Percentiles rank a stretch among this genome's conserved stretches.
Conservation (phyloP, 2,888 invertebrate species). For the Nymphalis polychloros region DNA sequence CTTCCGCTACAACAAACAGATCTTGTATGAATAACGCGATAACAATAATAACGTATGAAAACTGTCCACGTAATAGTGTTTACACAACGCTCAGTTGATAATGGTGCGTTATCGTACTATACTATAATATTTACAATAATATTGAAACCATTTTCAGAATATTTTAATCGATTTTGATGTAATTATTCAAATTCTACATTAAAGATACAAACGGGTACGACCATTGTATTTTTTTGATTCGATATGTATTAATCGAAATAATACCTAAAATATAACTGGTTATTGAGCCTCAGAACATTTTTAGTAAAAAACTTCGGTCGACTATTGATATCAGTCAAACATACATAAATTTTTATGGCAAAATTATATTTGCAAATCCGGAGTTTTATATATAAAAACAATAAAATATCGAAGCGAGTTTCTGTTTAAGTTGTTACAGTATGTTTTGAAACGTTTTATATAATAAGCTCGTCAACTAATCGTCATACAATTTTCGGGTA, state of each 20-base stretch:
- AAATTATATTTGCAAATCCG: neutral
- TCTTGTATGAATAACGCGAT: constrained; percentile 36
- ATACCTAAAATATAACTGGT: constrained; percentile 37
- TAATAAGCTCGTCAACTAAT: neutral
- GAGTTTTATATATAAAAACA: neutral
- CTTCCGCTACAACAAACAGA: constrained; percentile 34
- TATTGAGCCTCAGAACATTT: constrained; percentile 29
- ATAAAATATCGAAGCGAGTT: neutral
- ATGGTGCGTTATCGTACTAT: constrained; percentile 23
- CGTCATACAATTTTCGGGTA: constrained; percentile 9
- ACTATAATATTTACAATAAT: neutral
- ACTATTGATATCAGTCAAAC: constrained; percentile 18
- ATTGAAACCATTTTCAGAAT: neutral
- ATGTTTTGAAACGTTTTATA: no score
- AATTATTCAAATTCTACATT: constrained; percentile 8
- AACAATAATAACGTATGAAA: constrained; percentile 36
- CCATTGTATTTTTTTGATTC: constrained; percentile 33
- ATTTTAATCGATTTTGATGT: neutral
- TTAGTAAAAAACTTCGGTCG: constrained; percentile 30
- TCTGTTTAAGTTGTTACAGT: no score
- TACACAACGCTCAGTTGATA: constrained; percentile 29
- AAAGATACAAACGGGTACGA: constrained; percentile 25
- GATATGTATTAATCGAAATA: constrained; percentile 39
- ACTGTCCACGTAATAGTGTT: constrained; percentile 33
- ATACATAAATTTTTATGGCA: neutral